Evolutionary conservation across 1,140 invertebrate species (phyloP), one percentile per base, ranked within the genome.

Genomic region (Odontomachus brunneus): DNA sequence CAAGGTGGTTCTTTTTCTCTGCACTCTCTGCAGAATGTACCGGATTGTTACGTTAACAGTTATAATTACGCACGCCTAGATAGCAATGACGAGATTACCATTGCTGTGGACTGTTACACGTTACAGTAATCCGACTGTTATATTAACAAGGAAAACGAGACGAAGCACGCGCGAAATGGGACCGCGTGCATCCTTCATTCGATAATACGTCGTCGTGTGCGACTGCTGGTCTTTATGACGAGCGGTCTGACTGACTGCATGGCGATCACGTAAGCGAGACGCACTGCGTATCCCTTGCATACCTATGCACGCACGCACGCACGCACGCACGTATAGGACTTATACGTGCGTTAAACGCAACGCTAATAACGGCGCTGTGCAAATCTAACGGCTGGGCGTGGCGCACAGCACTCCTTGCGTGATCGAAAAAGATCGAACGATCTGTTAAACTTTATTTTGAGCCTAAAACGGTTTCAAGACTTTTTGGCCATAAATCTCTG

Each of bases 331-430:
- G 44, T 26, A 19, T 51, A 22, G 11, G 15, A 81, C 44, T 81
- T 81, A 72, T 26, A 9, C 22, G 53, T 81, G 71, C 65, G 71
- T 82, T 62, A 82, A 60, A 73, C 19, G 69, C 19, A 82, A 15
- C 44, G 65, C 48, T 73, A 62, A 82, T 63, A 53, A 80, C 49
- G 82, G 26, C 17, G 48, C 33, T 62, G 22, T 44, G 86, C 73
- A 83, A 86, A 88, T 88, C 84, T 88, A 90, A 90, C 83, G 72
- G 71, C 62, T 85, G 84, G 89, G 89, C 83, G 89, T 90, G 89
- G 88, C 78, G 62, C 62, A 78, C 84, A 83, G 53, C 55, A 84
- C 76, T 75, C 24, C 19, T 38, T 26, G 33, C 11, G 4, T 17
- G 26, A 49, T 17, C 19, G 33, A 19, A 53, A 76, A 33, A 29